Evolutionary conservation across 1,140 invertebrate genomes (phyloP).

Genomic region (Trissolcus basalis): DNA sequence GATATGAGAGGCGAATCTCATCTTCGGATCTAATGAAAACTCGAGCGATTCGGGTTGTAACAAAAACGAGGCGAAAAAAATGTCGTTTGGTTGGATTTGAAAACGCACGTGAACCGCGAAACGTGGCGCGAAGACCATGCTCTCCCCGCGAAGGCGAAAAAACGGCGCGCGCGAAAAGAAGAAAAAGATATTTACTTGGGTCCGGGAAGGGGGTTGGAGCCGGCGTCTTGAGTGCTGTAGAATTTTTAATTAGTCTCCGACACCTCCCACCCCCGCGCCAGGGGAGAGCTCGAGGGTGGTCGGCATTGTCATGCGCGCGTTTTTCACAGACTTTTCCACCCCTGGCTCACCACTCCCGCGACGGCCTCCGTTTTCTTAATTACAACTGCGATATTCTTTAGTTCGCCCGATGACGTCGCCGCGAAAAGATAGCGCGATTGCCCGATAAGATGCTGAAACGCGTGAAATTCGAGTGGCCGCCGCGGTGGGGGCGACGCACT

Average conservation of each 20-base stretch:
- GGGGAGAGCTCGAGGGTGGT: slow-evolving; percentile 59
- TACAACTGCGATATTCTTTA: slow-evolving; percentile 76
- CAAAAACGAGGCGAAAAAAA: neutral
- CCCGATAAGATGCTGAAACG: slow-evolving; percentile 28
- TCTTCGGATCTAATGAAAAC: too few relatives aligned
- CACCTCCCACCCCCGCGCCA: slow-evolving; percentile 56
- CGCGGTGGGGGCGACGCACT: too few relatives aligned
- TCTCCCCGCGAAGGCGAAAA: slow-evolving; percentile 21
- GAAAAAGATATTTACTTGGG: slow-evolving; percentile 51
- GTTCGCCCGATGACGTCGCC: slow-evolving; percentile 74
- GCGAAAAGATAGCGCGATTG: slow-evolving; percentile 73
- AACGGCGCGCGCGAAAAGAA: slow-evolving; percentile 37
- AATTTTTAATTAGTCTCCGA: slow-evolving; percentile 75
- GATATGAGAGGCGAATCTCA: too few relatives aligned
- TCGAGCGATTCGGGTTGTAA: neutral
- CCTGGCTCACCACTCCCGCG: slow-evolving; percentile 60
- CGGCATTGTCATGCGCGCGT: slow-evolving; percentile 76
- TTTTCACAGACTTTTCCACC: slow-evolving; percentile 75
- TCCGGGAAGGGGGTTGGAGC: slow-evolving; percentile 57
- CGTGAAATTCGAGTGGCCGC: neutral
- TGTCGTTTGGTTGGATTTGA: neutral
- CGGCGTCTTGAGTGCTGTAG: slow-evolving; percentile 66
- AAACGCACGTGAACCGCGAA: slow-evolving; percentile 4
- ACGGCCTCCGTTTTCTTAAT: slow-evolving; percentile 75
- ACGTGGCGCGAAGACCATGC: slow-evolving; percentile 4